phyloP scores from a whole-genome alignment of 2,113 vertebrate genomes.

The Sclerurus mexicanus region DNA sequence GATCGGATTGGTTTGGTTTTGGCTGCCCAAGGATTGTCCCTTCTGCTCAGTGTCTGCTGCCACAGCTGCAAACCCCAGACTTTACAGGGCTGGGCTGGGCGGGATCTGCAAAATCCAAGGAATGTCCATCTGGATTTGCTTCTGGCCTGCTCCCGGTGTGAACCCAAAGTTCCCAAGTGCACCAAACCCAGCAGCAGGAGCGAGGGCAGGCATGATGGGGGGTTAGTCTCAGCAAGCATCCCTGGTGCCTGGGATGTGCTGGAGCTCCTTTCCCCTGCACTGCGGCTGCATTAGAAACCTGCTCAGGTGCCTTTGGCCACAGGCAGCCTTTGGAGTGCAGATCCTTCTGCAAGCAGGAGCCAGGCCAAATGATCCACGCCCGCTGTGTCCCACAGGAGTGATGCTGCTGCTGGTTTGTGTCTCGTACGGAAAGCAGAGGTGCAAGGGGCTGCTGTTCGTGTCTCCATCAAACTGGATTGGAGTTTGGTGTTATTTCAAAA shows the following conservation, averaged over 20 bases:
- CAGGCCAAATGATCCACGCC: not conserved
- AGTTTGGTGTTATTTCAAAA: not conserved
- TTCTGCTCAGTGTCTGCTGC: not conserved
- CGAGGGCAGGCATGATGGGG: not conserved
- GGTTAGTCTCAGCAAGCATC: not conserved
- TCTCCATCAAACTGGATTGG: not conserved
- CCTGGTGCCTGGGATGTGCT: rapidly evolving
- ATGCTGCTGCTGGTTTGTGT: not conserved
- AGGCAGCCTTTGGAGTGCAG: not conserved
- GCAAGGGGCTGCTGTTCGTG: not conserved
- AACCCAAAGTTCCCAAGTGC: not conserved
- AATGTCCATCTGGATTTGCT: rapidly evolving
- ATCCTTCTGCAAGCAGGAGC: not conserved
- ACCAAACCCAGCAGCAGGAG: not conserved
- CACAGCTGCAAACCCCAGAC: not conserved
- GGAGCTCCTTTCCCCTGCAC: not conserved
- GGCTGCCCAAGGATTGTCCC: not conserved
- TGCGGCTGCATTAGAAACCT: not conserved
- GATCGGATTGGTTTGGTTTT: rapidly evolving
- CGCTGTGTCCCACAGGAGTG: not conserved
- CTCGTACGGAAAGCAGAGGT: not conserved
- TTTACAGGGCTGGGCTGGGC: not conserved
- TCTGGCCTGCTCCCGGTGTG: not conserved
- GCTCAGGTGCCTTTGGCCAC: not conserved
- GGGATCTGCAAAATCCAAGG: not conserved